Percentiles rank a stretch among this genome's conserved stretches.
phyloP scores from a whole-genome alignment of 2,113 vertebrate genomes.

The Marmota monax region DNA sequence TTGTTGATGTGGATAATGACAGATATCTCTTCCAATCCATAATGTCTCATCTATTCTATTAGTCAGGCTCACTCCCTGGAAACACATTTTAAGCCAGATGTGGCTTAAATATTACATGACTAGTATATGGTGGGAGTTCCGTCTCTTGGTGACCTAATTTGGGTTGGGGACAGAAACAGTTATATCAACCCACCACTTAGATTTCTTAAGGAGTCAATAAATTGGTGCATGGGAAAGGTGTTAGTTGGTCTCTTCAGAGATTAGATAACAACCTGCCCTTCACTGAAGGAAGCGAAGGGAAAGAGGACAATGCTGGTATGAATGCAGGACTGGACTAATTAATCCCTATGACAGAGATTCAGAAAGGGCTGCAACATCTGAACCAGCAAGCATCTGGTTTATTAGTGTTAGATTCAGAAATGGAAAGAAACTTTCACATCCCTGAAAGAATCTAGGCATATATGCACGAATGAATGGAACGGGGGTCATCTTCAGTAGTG shows the following conservation, averaged over 20 bases:
- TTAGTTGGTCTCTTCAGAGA: not conserved
- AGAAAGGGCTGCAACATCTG: not conserved
- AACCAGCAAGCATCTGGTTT: not conserved
- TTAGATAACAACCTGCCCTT: not conserved
- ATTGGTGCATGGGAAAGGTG: not conserved
- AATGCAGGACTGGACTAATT: not conserved
- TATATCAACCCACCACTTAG: not conserved
- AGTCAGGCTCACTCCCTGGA: not conserved
- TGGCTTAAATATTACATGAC: not conserved
- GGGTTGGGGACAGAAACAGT: not conserved
- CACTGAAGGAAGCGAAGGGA: not conserved
- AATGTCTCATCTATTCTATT: not conserved
- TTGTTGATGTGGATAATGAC: not conserved
- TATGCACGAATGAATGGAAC: not conserved
- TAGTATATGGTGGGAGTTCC: not conserved
- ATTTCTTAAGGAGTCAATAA: conserved; percentile 38
- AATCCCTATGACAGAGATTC: not conserved
- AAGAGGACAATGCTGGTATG: not conserved
- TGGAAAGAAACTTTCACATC: not conserved
- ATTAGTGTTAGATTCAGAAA: not conserved
- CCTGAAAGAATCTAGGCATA: not conserved
- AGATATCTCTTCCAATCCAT: not conserved
- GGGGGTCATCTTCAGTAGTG: not conserved
- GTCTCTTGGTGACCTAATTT: not conserved
- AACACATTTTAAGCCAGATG: not conserved